Base-by-base conservation (phyloP, 2,888 invertebrate genomes). In the Ormyrus labotus region DNA sequence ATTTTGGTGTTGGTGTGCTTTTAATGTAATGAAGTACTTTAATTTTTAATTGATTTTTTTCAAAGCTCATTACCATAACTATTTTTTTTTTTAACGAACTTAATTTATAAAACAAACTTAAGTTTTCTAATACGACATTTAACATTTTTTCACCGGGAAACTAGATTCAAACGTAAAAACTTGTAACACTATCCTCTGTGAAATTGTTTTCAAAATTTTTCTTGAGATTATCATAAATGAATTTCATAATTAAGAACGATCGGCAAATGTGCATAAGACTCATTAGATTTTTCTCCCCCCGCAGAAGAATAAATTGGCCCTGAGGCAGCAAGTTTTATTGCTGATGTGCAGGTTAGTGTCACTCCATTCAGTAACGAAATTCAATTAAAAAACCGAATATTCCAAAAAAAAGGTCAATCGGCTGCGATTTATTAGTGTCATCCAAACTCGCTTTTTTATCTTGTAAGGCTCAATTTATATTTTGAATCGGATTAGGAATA, bases 281-380 rank as follows among this genome's bases (percentile, higher is more conserved):
- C 87, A 90, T 87, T 85, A 86, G 87, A 86, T 89, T 85, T 90
- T 89, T 89, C 89, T 90, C 88, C 89, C 90, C 91, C 91, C 93
- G 91, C 93, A 96, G 95, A 96, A 96, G 94, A 95, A 96, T 92
- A 96, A 95, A 91, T 95, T 95, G 87, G 94, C 95, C 90, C 95
- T 96, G 92, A 93, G 95, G 90, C 95, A 96, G 90, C 96, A 96
- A 92, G 96, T 96, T 86, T 92, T 96, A 89, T 95, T 95, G 87
- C 92, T 96, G 86, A 96, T 96, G 96, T 96, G 96, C 92, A 94
- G 94, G 94, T 94, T 92, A 93, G 93, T 93, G 92, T 88, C 85
- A 86, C 85, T 85, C 79, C 85, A 86, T 81, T 76, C 81, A 80
- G 51, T 78, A 0, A 34, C 4, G 34, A 72, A 2, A 34, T 34